Evolutionary conservation across 2,888 invertebrate genomes (phyloP), one percentile per base, ranked within the genome.

Genomic region (Archips crataeganus): DNA sequence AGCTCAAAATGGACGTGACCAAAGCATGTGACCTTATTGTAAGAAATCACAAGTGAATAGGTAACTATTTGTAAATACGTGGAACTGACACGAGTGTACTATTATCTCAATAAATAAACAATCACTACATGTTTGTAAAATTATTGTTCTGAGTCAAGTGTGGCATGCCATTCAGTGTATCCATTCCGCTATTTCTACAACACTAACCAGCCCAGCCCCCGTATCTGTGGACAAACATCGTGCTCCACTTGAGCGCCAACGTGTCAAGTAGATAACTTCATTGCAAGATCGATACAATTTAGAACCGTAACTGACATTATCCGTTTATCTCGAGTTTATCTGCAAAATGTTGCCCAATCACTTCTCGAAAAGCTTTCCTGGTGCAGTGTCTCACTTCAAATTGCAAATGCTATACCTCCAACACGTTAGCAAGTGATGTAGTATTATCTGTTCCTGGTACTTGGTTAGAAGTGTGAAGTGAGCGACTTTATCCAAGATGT

Each of bases 281-380:
- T 77, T 81, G 78, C 80, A 76, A 82, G 80, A 88, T 88, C 84
- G 84, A 86, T 88, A 85, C 23, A 45, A 80, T 79, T 78, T 79
- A 79, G 77, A 68, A 77, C 76, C 78, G 79, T 80, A 77, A 79
- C 80, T 78, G 84, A 86, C 87, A 87, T 83, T 80, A 78, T 71
- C 77, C 42, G 51, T 81, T 88, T 91, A 91, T 92, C 91, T 87
- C 74, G 11, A 9, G 71, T 72, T 84, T 90, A 91, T 90, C 89
- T 86, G 75, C 60, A 45, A 79, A 79, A 71, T 80, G 77, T 87
- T 87, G 84, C 86, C 54, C 54, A 71, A 71, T 62, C 51, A 36
- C 15, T 51, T 45, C 45, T 61, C 66, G 34, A 45, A 15, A 61
- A 60, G 10, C 75, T 74, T 66, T 85, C 80, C 82, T 65, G 70